Base-by-base conservation (phyloP, 2,888 invertebrate genomes). In the Brachypterus glaber region DNA sequence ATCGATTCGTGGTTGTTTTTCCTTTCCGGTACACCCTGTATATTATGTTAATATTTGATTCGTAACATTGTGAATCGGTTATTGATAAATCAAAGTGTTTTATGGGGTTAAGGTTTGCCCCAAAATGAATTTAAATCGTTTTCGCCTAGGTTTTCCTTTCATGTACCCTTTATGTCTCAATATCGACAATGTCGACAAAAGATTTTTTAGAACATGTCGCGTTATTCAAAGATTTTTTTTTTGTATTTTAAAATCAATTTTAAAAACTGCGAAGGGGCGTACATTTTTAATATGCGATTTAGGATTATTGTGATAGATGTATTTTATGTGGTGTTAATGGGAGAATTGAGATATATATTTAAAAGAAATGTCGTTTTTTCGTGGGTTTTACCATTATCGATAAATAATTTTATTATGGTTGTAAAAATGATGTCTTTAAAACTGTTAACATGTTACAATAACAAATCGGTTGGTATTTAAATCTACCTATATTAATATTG, bases 41-140 rank as follows among this genome's bases (percentile, higher is more conserved):
- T n/a, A n/a, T n/a, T n/a, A n/a, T n/a, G n/a, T n/a, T n/a, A n/a
- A n/a, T n/a, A n/a, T n/a, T n/a, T n/a, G n/a, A n/a, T n/a, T n/a
- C n/a, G n/a, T n/a, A n/a, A n/a, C n/a, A n/a, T n/a, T 62, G 62
- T 59, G 61, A 59, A 59, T 54, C 53, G 47, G 48, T 47, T 48
- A 35, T 55, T 51, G 55, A 57, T 58, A 59, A 62, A 61, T 62
- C 61, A 61, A 51, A 51, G 50, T n/a, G 41, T 44, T 50, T 52
- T 44, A 55, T 52, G 52, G 57, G 59, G 59, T 52, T 54, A 46
- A 17, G 31, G 7, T 47, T 47, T 53, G 56, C 54, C 58, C 60
- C 49, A 59, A n/a, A 63, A 64, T 64, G 63, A 63, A 64, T 64
- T 56, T 55, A 50, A 58, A 64, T 63, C 62, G 34, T 44, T 50